Conservation (phyloP, 2,888 invertebrate species). For the Drosophila formosana region DNA sequence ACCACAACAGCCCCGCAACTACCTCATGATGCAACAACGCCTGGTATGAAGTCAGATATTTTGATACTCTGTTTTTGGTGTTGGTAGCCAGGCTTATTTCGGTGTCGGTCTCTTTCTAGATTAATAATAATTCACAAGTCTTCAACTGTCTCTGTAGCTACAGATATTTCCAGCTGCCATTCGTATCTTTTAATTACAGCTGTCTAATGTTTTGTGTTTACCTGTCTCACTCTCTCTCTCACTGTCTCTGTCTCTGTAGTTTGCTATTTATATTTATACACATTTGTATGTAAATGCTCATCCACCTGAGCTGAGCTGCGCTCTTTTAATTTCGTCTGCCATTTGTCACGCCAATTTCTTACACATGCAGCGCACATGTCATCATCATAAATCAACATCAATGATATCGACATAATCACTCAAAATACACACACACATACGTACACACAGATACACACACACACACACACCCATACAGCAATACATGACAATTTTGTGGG, state of each 20-base stretch:
- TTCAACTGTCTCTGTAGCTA: no score
- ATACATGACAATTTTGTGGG: conserved; percentile 30
- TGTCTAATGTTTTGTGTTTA: neutral
- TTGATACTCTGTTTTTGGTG: neutral
- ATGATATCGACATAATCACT: conserved; percentile 80
- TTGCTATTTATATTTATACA: neutral
- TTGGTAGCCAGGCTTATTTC: neutral
- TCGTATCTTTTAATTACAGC: neutral
- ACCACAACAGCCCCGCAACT: conserved; percentile 15
- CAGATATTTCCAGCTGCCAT: no score
- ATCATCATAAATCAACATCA: conserved; percentile 81
- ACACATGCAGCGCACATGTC: conserved; percentile 51
- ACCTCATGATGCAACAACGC: conserved; percentile 50
- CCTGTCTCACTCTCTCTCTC: no score
- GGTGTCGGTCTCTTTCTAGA: neutral
- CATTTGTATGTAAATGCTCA: conserved; percentile 38
- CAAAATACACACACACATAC: conserved; percentile 58
- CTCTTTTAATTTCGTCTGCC: conserved; percentile 50
- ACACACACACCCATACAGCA: conserved; percentile 4
- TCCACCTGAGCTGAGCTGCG: conserved; percentile 34
- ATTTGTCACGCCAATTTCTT: conserved; percentile 60
- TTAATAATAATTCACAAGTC: no score
- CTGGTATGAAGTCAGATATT: conserved; percentile 49
- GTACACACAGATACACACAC: conserved; percentile 1
- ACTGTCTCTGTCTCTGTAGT: neutral